Conservation (phyloP, 2,113 vertebrate genomes). For the Plectropomus leopardus region DNA sequence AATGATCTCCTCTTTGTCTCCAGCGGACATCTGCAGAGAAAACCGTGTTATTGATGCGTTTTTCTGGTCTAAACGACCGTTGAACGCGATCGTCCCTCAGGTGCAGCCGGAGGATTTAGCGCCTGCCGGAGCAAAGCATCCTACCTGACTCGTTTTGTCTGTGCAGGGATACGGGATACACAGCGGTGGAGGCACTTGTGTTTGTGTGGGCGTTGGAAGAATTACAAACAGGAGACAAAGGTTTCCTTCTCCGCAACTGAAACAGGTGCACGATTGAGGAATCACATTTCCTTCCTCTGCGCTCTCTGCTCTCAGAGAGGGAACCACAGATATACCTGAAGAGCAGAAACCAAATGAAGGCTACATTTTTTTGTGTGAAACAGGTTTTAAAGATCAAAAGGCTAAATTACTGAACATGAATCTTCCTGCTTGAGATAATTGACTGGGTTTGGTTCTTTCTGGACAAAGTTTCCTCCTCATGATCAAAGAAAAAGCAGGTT, state of each 20-base stretch:
- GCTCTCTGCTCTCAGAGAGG: not conserved
- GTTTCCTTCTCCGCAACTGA: conserved; percentile 49
- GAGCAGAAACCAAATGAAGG: not conserved
- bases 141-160: conserved; percentile 67
- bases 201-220: conserved; percentile 65
- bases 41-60: not conserved
- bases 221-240: conserved; percentile 71
- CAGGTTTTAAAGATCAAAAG: conserved; percentile 20
- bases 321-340: not conserved
- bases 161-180: conserved; percentile 46
- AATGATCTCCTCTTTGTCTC: not conserved
- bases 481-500: conserved; percentile 29
- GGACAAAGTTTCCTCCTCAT: conserved; percentile 10
- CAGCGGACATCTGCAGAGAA: not conserved
- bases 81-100: conserved; percentile 36
- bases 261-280: conserved; percentile 66
- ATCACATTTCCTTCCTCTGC: conserved; percentile 35
- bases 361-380: not conserved
- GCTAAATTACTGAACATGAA: conserved; percentile 12
- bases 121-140: conserved; percentile 35
- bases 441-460: conserved; percentile 1
- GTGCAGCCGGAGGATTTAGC: conserved; percentile 47
- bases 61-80: not conserved
- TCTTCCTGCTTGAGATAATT: conserved; percentile 23
- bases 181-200: conserved; percentile 39